phyloP scores from a whole-genome alignment of 1,140 invertebrate species.

The Chironomus tepperi region DNA sequence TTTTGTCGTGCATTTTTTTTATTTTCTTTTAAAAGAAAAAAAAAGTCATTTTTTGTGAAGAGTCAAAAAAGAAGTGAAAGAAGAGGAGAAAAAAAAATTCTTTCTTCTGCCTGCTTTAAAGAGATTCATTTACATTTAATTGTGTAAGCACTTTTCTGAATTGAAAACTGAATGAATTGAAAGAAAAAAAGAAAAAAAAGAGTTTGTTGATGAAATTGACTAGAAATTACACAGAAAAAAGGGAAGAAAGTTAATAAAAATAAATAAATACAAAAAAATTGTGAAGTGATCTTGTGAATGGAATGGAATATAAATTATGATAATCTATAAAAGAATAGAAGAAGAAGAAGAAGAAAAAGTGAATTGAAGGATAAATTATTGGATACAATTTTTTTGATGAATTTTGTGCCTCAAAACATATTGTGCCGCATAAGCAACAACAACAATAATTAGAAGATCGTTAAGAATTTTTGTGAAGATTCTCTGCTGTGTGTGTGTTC shows the following conservation, averaged over 20 bases:
- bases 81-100: background rate
- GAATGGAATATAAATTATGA: background rate
- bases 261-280: too few relatives aligned
- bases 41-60: background rate
- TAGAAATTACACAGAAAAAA: background rate
- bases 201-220: too few relatives aligned
- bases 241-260: background rate
- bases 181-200: background rate
- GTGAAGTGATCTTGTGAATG: too few relatives aligned
- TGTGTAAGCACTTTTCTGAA: background rate
- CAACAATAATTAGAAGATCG: constrained; percentile 13
- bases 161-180: too few relatives aligned
- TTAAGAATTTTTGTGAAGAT: background rate
- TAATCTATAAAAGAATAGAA: background rate
- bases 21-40: too few relatives aligned
- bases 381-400: background rate
- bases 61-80: background rate
- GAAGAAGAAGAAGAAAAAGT: background rate
- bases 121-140: constrained; percentile 1
- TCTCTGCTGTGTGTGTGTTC: background rate
- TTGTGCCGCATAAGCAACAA: background rate
- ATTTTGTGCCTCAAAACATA: background rate
- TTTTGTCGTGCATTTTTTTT: too few relatives aligned
- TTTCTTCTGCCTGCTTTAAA: background rate
- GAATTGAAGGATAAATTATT: constrained; percentile 3